A percentile compares a stretch with the other conserved stretches of the same genome.
phyloP scores from a whole-genome alignment of 2,113 vertebrate species.

The Jaculus jaculus region DNA sequence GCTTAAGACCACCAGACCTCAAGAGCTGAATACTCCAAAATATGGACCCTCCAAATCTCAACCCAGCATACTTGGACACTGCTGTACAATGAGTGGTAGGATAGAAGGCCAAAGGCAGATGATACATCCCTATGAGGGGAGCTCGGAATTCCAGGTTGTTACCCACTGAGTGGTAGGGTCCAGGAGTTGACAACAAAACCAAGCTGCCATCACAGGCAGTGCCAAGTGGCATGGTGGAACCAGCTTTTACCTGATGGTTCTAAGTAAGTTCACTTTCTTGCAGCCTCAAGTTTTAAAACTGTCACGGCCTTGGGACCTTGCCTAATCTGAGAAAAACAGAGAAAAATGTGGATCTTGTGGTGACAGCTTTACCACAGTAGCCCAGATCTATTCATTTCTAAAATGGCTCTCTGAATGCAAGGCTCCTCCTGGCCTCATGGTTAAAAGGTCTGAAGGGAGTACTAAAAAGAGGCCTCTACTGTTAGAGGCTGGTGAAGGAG shows the following conservation, averaged over 20 bases:
- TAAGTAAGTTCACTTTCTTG: constrained; percentile 15
- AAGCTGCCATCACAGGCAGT: background rate
- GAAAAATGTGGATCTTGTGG: background rate
- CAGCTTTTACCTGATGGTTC: background rate
- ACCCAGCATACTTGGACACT: rapidly evolving
- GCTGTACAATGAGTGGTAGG: rapidly evolving
- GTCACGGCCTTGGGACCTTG: constrained; percentile 32
- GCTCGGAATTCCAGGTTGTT: background rate
- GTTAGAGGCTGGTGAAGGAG: background rate
- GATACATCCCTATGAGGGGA: background rate
- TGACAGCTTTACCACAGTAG: background rate
- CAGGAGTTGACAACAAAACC: background rate
- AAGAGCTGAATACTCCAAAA: background rate
- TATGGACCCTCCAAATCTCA: background rate
- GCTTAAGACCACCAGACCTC: background rate
- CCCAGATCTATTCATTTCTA: background rate
- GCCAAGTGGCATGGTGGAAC: background rate
- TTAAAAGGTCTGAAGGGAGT: background rate
- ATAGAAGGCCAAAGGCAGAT: background rate
- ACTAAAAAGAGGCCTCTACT: background rate
- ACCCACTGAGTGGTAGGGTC: background rate
- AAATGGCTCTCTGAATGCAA: background rate
- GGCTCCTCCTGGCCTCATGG: background rate
- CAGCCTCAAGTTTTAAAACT: constrained; percentile 23
- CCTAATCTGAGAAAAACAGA: background rate